Evolutionary conservation across 2,113 vertebrate species (phyloP).

Genomic region (Lontra canadensis): DNA sequence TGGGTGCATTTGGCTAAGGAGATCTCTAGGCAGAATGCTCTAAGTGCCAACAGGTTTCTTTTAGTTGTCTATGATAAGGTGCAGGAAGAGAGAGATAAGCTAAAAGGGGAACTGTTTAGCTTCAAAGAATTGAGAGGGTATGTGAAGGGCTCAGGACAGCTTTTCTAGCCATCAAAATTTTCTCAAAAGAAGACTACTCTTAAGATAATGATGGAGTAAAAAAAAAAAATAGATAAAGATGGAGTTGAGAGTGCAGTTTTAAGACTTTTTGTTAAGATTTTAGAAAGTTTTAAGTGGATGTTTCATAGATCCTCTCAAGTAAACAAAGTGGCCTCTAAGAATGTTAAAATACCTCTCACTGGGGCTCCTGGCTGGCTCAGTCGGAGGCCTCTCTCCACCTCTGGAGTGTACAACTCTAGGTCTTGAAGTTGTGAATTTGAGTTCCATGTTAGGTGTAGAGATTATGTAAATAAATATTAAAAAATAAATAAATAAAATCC

Average conservation of each 20-base stretch:
- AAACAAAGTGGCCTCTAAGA: background rate
- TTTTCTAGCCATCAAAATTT: slow-evolving; percentile 2
- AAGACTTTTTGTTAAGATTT: background rate
- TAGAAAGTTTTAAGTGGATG: background rate
- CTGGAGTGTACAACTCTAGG: background rate
- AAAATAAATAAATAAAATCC: background rate
- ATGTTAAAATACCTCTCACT: background rate
- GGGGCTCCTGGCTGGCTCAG: background rate
- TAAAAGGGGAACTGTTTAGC: background rate
- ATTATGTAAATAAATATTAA: background rate
- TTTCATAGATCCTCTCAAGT: background rate
- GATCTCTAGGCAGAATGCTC: background rate
- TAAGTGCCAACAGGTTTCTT: background rate
- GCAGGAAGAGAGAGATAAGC: background rate
- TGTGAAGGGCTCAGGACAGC: background rate
- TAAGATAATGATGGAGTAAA: background rate
- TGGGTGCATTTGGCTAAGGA: background rate
- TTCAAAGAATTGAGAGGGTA: background rate
- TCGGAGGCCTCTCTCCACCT: too few relatives aligned
- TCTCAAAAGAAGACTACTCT: background rate
- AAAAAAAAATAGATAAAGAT: background rate
- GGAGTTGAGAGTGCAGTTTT: background rate
- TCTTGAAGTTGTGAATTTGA: background rate
- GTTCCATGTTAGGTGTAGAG: background rate
- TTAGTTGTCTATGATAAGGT: background rate